A percentile compares a stretch with the other conserved stretches of the same genome.
Conservation (phyloP, 2,797 vertebrate species). For the Hyperoplus lanceolatus region DNA sequence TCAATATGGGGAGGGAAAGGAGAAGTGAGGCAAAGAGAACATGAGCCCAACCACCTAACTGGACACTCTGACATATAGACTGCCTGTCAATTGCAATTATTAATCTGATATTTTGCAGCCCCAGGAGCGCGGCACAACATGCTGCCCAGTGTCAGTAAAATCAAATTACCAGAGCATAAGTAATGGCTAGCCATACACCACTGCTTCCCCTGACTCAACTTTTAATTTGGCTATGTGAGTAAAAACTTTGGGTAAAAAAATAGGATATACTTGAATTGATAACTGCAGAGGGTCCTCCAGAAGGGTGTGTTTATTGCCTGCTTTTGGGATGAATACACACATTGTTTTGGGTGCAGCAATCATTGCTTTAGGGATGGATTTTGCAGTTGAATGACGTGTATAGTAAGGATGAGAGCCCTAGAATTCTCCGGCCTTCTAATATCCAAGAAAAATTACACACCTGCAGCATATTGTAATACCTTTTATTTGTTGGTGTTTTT, state of each 20-base stretch:
- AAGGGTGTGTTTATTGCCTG: slow-evolving; percentile 47
- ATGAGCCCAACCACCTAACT: slow-evolving; percentile 49
- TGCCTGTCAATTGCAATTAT: slow-evolving; percentile 80
- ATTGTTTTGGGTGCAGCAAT: slow-evolving; percentile 46
- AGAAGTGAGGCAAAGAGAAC: slow-evolving; percentile 33
- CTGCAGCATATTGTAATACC: not conserved
- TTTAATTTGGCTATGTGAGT: slow-evolving; percentile 64
- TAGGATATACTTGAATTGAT: slow-evolving; percentile 65
- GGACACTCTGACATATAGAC: slow-evolving; percentile 73
- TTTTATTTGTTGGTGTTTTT: slow-evolving; percentile 29
- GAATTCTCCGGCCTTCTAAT: slow-evolving; percentile 35
- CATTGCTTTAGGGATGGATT: slow-evolving; percentile 46
- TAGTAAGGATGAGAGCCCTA: slow-evolving; percentile 25
- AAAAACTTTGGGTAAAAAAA: slow-evolving; percentile 24
- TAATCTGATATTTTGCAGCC: slow-evolving; percentile 77
- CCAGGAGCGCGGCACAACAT: slow-evolving; percentile 64
- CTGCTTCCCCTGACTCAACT: slow-evolving; percentile 63
- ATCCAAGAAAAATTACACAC: slow-evolving; percentile 24
- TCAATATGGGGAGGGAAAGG: slow-evolving; percentile 1
- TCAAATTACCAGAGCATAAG: slow-evolving; percentile 80
- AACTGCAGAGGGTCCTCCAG: slow-evolving; percentile 54
- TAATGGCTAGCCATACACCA: slow-evolving; percentile 75
- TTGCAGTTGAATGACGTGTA: slow-evolving; percentile 42
- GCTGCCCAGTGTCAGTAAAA: slow-evolving; percentile 71
- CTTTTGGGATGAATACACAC: slow-evolving; percentile 34